Evolutionary conservation across 2,113 vertebrate genomes (phyloP).

Genomic region (Phylloscopus whistleri): DNA sequence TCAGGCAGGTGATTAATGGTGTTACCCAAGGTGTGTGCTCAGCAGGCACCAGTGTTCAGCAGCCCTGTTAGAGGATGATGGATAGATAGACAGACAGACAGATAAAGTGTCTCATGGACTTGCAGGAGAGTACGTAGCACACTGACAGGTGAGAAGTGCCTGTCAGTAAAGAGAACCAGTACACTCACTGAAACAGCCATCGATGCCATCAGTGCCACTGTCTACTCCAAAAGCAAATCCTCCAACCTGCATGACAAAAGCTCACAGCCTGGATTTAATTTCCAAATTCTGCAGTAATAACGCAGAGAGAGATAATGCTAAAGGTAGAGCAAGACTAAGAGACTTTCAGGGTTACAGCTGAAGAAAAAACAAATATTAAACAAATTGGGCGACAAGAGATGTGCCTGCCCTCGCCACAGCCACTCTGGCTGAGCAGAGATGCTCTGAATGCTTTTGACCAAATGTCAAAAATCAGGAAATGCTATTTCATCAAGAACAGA

Average conservation of each 20-base stretch:
- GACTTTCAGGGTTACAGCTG: neutral
- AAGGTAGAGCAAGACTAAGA: neutral
- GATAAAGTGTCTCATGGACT: neutral
- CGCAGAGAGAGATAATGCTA: neutral
- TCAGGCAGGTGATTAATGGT: neutral
- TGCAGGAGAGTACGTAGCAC: neutral
- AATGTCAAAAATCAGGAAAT: conserved; percentile 11
- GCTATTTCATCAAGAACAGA: conserved; percentile 28
- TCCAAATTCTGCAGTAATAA: conserved; percentile 1
- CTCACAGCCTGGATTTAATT: neutral
- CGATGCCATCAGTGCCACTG: neutral
- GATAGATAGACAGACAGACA: neutral
- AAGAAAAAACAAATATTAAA: conserved; percentile 26
- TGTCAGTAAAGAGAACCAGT: neutral
- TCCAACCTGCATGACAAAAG: neutral
- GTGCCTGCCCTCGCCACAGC: neutral
- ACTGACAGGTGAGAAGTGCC: neutral
- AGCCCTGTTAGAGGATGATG: neutral
- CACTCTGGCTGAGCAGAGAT: neutral
- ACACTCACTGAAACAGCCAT: neutral
- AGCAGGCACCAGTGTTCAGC: neutral
- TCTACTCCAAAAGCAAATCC: neutral
- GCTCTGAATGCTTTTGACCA: neutral
- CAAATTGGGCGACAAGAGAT: conserved; percentile 10
- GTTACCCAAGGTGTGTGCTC: neutral